A percentile compares a stretch with the other conserved stretches of the same genome.
These are phyloP conservation scores for Fregata magnificens DNA, from an alignment of 2,113 vertebrate genomes.

Conservation along the genomic window DNA sequence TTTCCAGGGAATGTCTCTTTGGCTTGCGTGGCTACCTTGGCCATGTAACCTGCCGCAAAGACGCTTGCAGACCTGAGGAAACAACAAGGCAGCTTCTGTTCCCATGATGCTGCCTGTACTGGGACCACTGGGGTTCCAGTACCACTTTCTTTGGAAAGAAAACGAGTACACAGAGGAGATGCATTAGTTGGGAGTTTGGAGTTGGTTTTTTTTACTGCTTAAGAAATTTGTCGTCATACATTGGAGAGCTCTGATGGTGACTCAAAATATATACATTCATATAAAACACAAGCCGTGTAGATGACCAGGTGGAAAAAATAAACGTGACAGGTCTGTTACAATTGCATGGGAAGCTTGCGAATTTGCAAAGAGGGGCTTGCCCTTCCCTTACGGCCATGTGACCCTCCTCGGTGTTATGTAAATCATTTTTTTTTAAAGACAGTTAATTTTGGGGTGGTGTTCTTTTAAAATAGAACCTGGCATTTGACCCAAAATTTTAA, in stretches of 20 bases:
- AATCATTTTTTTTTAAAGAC: constrained; percentile 26
- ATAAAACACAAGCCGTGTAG: not conserved
- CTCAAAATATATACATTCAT: not conserved
- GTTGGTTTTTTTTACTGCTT: not conserved
- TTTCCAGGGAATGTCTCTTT: not conserved
- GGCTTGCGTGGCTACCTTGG: not conserved
- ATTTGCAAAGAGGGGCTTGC: constrained; percentile 28
- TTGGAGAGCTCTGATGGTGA: constrained; percentile 34
- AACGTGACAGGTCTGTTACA: constrained; percentile 34
- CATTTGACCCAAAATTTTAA: constrained; percentile 42
- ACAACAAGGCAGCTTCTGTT: not conserved
- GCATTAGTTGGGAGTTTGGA: not conserved
- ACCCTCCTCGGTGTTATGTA: not conserved
- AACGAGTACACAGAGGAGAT: not conserved
- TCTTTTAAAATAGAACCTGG: constrained; percentile 31
- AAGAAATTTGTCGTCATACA: constrained; percentile 21
- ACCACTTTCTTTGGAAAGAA: not conserved
- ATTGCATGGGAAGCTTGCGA: constrained; percentile 15
- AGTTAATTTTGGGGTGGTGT: not conserved
- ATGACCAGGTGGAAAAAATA: constrained; percentile 47
- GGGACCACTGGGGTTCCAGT: not conserved
- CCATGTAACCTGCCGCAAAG: not conserved
- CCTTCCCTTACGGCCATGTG: constrained; percentile 6
- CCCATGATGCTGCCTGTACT: not conserved
- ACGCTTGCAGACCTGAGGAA: not conserved